Base-by-base conservation (phyloP, 2,888 invertebrate species). In the Xylophagus ater region DNA sequence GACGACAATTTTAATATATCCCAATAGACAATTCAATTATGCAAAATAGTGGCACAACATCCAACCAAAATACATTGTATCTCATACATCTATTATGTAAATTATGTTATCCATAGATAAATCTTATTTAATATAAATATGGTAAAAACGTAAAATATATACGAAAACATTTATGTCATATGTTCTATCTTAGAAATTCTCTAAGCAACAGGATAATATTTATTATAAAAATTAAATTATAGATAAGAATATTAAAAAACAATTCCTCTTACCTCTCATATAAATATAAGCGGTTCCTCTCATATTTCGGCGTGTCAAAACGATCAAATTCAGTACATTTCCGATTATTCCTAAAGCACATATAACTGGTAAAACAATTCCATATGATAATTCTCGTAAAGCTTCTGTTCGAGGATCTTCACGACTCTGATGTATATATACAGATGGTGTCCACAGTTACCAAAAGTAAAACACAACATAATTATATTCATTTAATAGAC, bases 241-340 rank as follows among this genome's bases (percentile, higher is more conserved):
- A n/a, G n/a, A n/a, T n/a, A n/a, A n/a, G n/a, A n/a, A n/a, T n/a
- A n/a, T n/a, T n/a, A n/a, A n/a, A n/a, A n/a, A n/a, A n/a, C n/a
- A n/a, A n/a, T n/a, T n/a, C n/a, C n/a, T n/a, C 72, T 71, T 56
- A 80, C 80, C 79, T 62, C 78, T 64, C 79, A 80, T 80, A 63
- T 82, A 85, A 58, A 81, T 76, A 60, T 85, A 85, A 26, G 84
- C 84, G 1, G 81, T 79, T 28, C 82, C 81, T 50, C 81, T 74
- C 74, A 85, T 78, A 51, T 81, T 80, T 45, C 78, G 74, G 43
- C 82, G 70, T 26, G 82, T 82, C 44, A 86, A 70, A 14, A 86
- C 84, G 49, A 83, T 69, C 48, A 86, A 67, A 63, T 85, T 86
- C 47, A 86, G 71, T 26, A 81, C 69, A 60, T 86, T 85, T 29